phyloP scores from a whole-genome alignment of 2,888 invertebrate species.

The Pseudanteris insignis region DNA sequence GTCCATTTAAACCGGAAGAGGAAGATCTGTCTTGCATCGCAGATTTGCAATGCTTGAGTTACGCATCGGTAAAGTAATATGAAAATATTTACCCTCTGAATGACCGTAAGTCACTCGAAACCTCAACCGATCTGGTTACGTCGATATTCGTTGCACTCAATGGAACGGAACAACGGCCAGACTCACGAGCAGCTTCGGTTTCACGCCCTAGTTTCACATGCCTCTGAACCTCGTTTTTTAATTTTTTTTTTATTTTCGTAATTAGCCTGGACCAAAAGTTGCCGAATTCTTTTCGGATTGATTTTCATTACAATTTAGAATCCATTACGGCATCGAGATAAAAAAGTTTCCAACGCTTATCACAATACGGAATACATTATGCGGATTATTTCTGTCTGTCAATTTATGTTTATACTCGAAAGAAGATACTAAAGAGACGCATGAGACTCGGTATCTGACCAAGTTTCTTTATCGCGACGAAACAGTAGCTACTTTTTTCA shows the following conservation, averaged over 20 bases:
- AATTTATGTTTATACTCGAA: conserved; percentile 40
- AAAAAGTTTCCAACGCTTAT: conserved; percentile 3
- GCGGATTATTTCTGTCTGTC: conserved; percentile 35
- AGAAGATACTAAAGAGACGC: conserved; percentile 41
- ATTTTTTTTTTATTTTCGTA: conserved; percentile 6
- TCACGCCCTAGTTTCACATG: conserved; percentile 35
- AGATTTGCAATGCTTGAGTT: conserved; percentile 61
- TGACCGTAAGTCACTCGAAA: conserved; percentile 63
- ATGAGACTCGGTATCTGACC: conserved; percentile 60
- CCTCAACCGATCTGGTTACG: conserved; percentile 61
- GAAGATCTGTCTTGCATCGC: conserved; percentile 40
- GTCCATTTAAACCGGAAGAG: conserved; percentile 44
- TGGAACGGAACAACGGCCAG: conserved; percentile 59
- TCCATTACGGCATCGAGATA: too few species aligned
- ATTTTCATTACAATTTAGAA: too few species aligned
- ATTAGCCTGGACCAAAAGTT: too few species aligned
- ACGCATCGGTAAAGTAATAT: conserved; percentile 61
- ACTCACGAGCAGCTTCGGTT: conserved; percentile 52
- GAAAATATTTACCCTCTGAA: conserved; percentile 64
- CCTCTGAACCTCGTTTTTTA: neutral
- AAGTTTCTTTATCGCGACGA: conserved; percentile 62
- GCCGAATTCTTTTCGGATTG: too few species aligned
- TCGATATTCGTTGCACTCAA: conserved; percentile 45
- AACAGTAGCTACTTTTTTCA: conserved; percentile 54
- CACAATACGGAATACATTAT: conserved; percentile 15